Percentiles rank a stretch among this genome's conserved stretches.
phyloP scores from a whole-genome alignment of 1,140 invertebrate genomes.

The Brachionus rubens region DNA sequence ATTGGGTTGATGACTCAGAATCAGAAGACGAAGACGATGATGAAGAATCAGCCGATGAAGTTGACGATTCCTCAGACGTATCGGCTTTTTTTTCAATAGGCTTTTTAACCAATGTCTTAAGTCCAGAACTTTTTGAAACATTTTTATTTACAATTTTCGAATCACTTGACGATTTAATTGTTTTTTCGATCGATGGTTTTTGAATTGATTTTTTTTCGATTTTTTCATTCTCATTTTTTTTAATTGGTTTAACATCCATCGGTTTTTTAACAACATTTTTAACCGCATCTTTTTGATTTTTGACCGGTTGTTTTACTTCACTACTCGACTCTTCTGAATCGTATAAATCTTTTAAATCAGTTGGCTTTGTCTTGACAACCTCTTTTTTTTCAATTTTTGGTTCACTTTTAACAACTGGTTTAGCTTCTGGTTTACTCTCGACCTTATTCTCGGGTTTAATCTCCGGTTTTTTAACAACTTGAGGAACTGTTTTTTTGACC shows the following conservation, averaged over 20 bases:
- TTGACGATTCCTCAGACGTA: no score
- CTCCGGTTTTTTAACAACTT: no score
- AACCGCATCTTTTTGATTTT: background rate
- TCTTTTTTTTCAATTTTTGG: slow-evolving; percentile 20
- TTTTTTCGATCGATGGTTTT: no score
- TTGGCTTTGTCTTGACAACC: background rate
- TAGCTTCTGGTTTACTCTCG: background rate
- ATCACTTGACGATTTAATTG: no score
- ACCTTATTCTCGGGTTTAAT: no score
- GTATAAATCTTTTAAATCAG: slow-evolving; percentile 36
- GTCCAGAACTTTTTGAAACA: no score
- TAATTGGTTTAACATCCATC: background rate
- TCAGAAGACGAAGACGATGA: background rate
- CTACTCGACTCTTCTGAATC: slow-evolving; percentile 28
- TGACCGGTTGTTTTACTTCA: background rate
- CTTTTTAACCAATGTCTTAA: no score
- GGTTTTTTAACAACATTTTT: background rate
- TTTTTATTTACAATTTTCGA: no score
- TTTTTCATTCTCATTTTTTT: background rate
- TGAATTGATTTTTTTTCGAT: no score
- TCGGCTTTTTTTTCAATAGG: no score
- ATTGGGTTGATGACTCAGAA: background rate
- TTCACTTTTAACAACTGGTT: background rate
- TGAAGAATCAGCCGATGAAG: background rate
- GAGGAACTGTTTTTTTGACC: no score